Conservation (phyloP, 2,888 invertebrate genomes). For the Macaria liturata region DNA sequence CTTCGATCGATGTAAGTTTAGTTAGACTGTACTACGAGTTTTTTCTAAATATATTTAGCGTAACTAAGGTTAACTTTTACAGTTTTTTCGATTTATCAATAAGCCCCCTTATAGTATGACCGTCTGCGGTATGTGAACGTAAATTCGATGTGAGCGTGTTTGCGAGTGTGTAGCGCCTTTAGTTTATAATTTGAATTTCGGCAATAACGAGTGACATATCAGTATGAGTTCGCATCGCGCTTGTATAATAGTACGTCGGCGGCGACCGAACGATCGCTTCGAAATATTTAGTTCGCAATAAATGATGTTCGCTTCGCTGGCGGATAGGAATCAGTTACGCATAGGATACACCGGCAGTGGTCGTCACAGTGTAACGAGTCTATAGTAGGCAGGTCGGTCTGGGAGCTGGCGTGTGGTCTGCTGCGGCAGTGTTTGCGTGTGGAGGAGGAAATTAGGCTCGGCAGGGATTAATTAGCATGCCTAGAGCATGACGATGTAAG, state of each 20-base stretch:
- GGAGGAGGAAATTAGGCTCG: constrained; percentile 76
- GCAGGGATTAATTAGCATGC: constrained; percentile 71
- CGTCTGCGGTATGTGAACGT: constrained; percentile 40
- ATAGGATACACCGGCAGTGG: constrained; percentile 28
- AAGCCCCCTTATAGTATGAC: constrained; percentile 50
- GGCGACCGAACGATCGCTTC: constrained; percentile 34
- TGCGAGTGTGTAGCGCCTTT: constrained; percentile 46
- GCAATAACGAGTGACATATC: constrained; percentile 43
- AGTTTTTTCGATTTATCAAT: constrained; percentile 52
- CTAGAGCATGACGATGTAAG: constrained; percentile 48
- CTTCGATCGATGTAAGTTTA: constrained; percentile 64
- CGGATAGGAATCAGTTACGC: constrained; percentile 39
- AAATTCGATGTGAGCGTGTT: constrained; percentile 40
- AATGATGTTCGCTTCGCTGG: constrained; percentile 47
- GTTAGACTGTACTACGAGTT: constrained; percentile 64
- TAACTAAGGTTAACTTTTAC: constrained; percentile 68
- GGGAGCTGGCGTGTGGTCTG: constrained; percentile 41
- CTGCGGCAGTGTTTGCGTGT: constrained; percentile 55
- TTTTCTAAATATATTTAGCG: constrained; percentile 65
- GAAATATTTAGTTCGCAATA: constrained; percentile 1
- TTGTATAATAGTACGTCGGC: constrained; percentile 19
- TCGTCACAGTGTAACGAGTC: constrained; percentile 34
- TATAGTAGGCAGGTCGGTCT: constrained; percentile 47
- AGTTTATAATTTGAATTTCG: constrained; percentile 29
- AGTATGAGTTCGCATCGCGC: constrained; percentile 32